Conservation (phyloP, 2,797 vertebrate species). For the Lemur catta region DNA sequence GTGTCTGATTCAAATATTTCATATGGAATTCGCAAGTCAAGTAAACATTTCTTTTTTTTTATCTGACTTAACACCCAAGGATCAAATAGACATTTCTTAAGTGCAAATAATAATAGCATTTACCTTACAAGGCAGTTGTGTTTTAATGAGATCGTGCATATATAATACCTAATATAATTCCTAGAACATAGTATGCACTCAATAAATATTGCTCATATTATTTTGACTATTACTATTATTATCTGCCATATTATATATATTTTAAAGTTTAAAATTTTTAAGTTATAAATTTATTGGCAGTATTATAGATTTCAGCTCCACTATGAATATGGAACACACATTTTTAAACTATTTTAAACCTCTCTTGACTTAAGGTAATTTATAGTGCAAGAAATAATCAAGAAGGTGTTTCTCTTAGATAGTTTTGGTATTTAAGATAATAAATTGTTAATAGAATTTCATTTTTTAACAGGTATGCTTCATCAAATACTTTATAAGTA, state of each 20-base stretch:
- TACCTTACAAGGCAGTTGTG: neutral
- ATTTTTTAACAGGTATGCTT: conserved; percentile 17
- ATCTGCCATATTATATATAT: neutral
- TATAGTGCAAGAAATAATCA: conserved; percentile 64
- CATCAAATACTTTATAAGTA: neutral
- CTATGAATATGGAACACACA: accelerated
- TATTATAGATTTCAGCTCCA: accelerated
- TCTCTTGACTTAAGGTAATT: conserved; percentile 48
- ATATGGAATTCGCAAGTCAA: neutral
- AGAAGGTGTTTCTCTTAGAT: conserved; percentile 31
- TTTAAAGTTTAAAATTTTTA: neutral
- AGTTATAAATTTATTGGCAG: neutral
- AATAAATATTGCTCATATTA: neutral
- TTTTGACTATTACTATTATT: neutral
- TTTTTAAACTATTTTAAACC: conserved; percentile 42
- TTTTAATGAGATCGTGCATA: neutral
- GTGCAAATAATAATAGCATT: neutral
- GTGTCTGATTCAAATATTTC: neutral
- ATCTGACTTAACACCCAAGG: neutral
- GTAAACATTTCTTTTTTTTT: neutral
- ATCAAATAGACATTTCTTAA: neutral
- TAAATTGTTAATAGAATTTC: conserved; percentile 53
- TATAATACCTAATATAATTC: neutral
- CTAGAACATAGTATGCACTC: neutral
- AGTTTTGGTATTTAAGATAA: conserved; percentile 63